Base-by-base conservation (phyloP, 92 coral and sea anemone genomes). In the Metridium senile region DNA sequence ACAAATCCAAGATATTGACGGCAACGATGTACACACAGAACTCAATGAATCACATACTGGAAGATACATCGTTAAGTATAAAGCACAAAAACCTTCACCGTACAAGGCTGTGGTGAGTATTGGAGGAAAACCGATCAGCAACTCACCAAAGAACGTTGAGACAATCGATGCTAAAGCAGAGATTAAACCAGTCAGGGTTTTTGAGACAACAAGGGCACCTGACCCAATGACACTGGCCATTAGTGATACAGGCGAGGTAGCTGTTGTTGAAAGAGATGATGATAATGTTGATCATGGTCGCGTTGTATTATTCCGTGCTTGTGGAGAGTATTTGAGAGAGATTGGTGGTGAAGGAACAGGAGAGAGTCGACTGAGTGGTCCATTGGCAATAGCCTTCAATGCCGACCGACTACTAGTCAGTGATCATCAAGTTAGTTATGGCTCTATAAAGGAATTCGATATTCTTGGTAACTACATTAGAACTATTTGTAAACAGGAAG, bases 111-210 rank as follows among this genome's bases (percentile, higher is more conserved):
- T 21, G n/a, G 74, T 70, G 59, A 70, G 47, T 23, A 70, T 70
- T 70, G 62, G 62, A 23, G 74, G 74, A 6, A 28, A 45, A 47
- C 11, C 20, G 11, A 47, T 70, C 11, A 70, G 26, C 17, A 70
- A 70, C 23, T 70, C 74, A 27, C 74, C 74, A 35, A 28, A 67
- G 53, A 67, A 20, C 33, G 52, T 70, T 11, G 33, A n/a, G n/a
- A n/a, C n/a, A n/a, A n/a, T n/a, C n/a, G n/a, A 70, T 7, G 57
- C 47, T 32, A 47, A 27, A 23, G 74, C 32, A 23, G 27, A 67
- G n/a, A n/a, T n/a, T n/a, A n/a, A n/a, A 67, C 25, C 1, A 1
- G 11, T 26, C 53, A 32, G 27, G 11, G 28, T 34, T n/a, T n/a
- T 35, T 39, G 49, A 13, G 25, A 3, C 59, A 54, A n/a, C n/a